phyloP scores from a whole-genome alignment of 2,797 vertebrate genomes.

The Delichon dasypus region DNA sequence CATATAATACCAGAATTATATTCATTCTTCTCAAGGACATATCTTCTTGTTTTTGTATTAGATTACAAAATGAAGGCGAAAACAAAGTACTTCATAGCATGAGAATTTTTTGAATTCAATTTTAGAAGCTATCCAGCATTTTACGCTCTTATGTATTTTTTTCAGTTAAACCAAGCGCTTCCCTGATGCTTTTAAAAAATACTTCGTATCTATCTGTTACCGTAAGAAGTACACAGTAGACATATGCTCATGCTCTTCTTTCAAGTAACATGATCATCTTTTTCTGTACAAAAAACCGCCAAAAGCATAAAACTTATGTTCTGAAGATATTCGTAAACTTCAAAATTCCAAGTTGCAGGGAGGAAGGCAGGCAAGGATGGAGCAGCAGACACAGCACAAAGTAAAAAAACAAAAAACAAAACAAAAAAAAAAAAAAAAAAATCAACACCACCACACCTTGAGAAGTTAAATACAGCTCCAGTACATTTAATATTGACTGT shows the following conservation, averaged over 20 bases:
- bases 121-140: neutral
- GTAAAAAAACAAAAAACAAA: neutral
- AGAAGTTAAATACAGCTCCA: neutral
- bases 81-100: neutral
- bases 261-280: neutral
- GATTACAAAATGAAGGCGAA: neutral
- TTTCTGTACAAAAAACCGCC: neutral
- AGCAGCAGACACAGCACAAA: neutral
- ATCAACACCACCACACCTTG: too few species aligned
- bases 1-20: neutral
- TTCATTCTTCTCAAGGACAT: neutral
- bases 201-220: neutral
- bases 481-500: neutral
- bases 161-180: neutral
- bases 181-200: neutral
- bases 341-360: neutral
- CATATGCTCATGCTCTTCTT: neutral
- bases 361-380: neutral
- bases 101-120: rapidly evolving
- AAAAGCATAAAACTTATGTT: neutral
- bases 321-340: neutral
- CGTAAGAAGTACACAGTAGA: neutral
- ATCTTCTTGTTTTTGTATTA: neutral
- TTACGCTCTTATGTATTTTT: neutral
- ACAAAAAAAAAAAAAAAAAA: neutral